Conservation (phyloP, 2,113 vertebrate species). For the Ochotona curzoniae region DNA sequence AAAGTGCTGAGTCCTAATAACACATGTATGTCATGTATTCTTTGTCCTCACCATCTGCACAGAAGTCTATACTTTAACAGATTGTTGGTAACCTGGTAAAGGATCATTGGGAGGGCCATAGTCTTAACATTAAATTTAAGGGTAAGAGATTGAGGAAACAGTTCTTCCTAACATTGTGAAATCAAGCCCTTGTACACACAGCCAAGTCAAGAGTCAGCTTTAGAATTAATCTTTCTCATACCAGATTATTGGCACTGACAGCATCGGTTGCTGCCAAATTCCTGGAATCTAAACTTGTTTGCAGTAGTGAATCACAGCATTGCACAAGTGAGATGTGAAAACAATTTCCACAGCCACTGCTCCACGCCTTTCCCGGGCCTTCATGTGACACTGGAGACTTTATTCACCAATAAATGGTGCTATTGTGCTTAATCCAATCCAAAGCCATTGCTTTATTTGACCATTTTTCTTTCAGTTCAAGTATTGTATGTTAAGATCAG, state of each 20-base stretch:
- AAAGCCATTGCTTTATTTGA: not conserved
- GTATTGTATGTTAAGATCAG: not conserved
- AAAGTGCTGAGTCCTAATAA: not conserved
- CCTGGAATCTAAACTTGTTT: conserved; percentile 65
- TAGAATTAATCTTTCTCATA: conserved; percentile 62
- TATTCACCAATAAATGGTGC: not conserved
- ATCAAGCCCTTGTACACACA: conserved; percentile 18
- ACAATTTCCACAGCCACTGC: not conserved
- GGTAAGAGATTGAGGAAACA: conserved; percentile 51
- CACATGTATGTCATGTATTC: not conserved
- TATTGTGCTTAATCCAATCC: not conserved
- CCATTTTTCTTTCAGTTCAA: not conserved
- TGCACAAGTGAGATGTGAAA: conserved; percentile 51
- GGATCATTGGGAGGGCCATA: conserved; percentile 23
- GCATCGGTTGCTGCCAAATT: conserved; percentile 62
- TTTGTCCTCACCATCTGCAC: conserved; percentile 34
- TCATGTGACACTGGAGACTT: not conserved
- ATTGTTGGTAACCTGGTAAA: conserved; percentile 62
- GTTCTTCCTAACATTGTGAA: conserved; percentile 56
- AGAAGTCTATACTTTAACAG: conserved; percentile 59
- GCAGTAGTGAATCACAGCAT: conserved; percentile 65
- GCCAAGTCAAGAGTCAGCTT: conserved; percentile 48
- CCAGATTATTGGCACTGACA: conserved; percentile 43
- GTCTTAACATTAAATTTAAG: conserved; percentile 56
- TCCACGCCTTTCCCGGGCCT: not conserved